These are phyloP conservation scores for Caprella mutica DNA, from an alignment of 2,888 invertebrate species.

Conservation along the genomic window DNA sequence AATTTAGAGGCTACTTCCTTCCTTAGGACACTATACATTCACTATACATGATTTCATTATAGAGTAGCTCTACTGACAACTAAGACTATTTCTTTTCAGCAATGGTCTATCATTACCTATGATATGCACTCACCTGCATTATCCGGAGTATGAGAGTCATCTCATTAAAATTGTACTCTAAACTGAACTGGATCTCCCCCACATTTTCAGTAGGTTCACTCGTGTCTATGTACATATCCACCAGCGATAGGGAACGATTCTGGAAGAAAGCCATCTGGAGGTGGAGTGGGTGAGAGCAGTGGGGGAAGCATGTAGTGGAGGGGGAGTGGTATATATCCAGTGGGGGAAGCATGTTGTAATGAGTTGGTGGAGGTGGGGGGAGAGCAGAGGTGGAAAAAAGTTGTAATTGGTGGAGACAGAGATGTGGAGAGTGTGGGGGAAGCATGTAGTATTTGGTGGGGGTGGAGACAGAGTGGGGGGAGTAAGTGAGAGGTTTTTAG, in stretches of 20 bases:
- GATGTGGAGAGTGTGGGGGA: no score
- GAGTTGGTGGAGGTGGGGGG: background rate
- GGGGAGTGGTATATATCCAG: background rate
- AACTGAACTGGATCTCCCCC: conserved; percentile 83
- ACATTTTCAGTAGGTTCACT: conserved; percentile 86
- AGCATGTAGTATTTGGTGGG: background rate
- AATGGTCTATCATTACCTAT: no score
- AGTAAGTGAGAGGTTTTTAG: no score
- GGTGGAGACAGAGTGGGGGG: conserved; percentile 5
- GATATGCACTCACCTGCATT: conserved; percentile 67
- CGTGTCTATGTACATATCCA: conserved; percentile 91
- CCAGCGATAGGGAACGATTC: conserved; percentile 78
- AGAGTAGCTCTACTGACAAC: no score
- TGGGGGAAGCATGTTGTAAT: background rate
- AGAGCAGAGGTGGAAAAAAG: no score
- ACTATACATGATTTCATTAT: no score
- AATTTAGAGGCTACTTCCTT: no score
- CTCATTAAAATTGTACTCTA: conserved; percentile 88
- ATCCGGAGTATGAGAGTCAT: conserved; percentile 80
- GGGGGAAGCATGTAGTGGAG: background rate
- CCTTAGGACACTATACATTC: no score
- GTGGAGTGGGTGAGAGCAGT: background rate
- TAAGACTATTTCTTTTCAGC: no score
- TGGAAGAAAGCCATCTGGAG: conserved; percentile 61
- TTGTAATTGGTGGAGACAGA: no score